Evolutionary conservation across 2,888 invertebrate genomes (phyloP).

Genomic region (Lissocephala sabroskyi): DNA sequence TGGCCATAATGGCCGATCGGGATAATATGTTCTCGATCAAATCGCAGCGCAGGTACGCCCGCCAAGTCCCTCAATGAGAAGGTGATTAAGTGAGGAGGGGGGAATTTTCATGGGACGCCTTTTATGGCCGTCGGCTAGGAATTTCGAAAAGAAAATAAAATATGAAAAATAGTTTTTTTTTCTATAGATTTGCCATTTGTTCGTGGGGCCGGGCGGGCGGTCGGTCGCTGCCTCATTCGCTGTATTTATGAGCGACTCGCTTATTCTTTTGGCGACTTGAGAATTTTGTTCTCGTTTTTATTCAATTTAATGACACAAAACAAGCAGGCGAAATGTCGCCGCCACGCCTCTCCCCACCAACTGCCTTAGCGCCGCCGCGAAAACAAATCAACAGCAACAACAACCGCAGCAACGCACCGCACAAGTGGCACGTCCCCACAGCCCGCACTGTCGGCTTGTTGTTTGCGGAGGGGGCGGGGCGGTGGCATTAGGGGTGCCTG

Average conservation of each 20-base stretch:
- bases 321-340: background rate
- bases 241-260: no score
- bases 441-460: background rate
- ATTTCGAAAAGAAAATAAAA: background rate
- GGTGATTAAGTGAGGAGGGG: no score
- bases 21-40: slow-evolving; percentile 70
- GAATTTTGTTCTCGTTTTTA: slow-evolving; percentile 19
- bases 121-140: background rate
- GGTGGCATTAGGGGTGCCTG: no score
- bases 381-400: background rate
- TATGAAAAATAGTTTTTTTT: slow-evolving; percentile 3
- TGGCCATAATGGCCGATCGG: slow-evolving; percentile 67
- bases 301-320: slow-evolving; percentile 40
- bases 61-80: no score
- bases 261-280: background rate
- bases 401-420: background rate
- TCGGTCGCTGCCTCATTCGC: no score
- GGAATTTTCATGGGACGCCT: background rate
- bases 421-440: no score
- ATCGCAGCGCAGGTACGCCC: slow-evolving; percentile 69
- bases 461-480: background rate
- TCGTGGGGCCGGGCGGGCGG: no score
- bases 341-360: no score
- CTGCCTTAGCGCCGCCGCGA: no score
- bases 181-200: no score